Evolutionary conservation across 2,113 vertebrate species (phyloP), one percentile per base, ranked within the genome.

Genomic region (Clarias magur): DNA sequence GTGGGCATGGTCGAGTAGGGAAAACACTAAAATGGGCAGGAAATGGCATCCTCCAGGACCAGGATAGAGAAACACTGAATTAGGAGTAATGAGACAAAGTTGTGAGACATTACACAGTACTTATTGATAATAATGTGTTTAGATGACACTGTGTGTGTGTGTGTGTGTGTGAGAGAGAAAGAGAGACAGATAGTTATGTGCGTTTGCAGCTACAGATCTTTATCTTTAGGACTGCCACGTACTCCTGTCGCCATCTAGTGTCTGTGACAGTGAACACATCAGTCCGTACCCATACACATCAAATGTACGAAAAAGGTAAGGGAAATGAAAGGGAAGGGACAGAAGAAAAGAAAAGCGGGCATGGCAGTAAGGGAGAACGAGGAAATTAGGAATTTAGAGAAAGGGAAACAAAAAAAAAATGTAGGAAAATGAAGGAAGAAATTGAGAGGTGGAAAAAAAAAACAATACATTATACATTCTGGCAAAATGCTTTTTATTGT

Each of bases 401-500:
- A 65, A 25, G 3, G 30, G 42, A 30, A 27, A 19, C 0, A 79
- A 30, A 30, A 56, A 56, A 5, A 48, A 19, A 13, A 13, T 8
- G 13, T 1, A 42, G 17, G 15, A 30, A 70, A 70, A 30, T 38
- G 1, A 38, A 73, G 1, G 25, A 25, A 25, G 21, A 60, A 21
- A 21, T 17, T 3, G 60, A 1, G 4, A 48, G 23, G 53, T n/a
- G n/a, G n/a, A n/a, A n/a, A n/a, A 62, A 72, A 56, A 34, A 59
- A 48, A 23, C 34, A 54, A 23, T 11, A 25, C 9, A 25, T 1
- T 2, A 38, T n/a, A 65, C 11, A 72, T 73, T 78, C 56, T 27
- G 63, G 75, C 17, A 80, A 90, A 86, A 85, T 54, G 80, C 27
- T 86, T 86, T 90, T 86, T 88, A 88, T 90, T 83, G 81, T 88